Evolutionary conservation across 2,888 invertebrate genomes (phyloP), one percentile per base, ranked within the genome.

Genomic region (Penaeus monodon): DNA sequence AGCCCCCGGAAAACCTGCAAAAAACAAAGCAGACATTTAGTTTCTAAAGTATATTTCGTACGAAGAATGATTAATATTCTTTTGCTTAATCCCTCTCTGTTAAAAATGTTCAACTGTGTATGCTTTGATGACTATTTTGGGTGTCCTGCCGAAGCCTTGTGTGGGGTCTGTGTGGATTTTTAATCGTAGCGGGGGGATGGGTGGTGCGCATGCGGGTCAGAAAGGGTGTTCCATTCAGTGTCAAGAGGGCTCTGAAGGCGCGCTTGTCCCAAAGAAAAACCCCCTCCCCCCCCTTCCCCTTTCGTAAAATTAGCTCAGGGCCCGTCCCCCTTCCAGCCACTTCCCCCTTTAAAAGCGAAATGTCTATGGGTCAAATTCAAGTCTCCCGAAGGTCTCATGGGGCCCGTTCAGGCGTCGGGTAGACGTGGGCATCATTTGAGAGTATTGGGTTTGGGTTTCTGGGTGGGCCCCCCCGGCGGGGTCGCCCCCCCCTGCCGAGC

Each of bases 1-100:
- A 90, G 81, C 64, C 90, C 90, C 38, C 90, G 86, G 29, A 86
- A 74, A 20, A 90, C 90, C 90, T 90, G 89, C 22, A 49, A 65
- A 49, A 63, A 63, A 85, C 3, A 79, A 24, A 65, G 20, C 49
- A 10, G 29, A 10, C 7, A 66, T 70, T 79, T 14, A 49, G 12
- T 76, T 44, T 27, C 22, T 33, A 27, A 4, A 14, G 63, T 4
- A 6, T 73, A 33, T 20, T 73, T 24, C 20, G 44, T 44, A 44
- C 17, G 10, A 57, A 57, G 17, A 17, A 20, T 20, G 14, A 57
- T 57, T 57, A 20, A 20, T 57, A 57, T 57, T 57, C 57, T 17
- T 57, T 57, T 20, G 57, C 17, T 57, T 57, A 57, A 57, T 57
- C 57, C 57, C 14, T 57, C 10, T 20, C 57, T 3, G 2, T 17